These are phyloP conservation scores for Nixonia krombeini DNA, from an alignment of 1,140 invertebrate genomes.

Conservation along the genomic window DNA sequence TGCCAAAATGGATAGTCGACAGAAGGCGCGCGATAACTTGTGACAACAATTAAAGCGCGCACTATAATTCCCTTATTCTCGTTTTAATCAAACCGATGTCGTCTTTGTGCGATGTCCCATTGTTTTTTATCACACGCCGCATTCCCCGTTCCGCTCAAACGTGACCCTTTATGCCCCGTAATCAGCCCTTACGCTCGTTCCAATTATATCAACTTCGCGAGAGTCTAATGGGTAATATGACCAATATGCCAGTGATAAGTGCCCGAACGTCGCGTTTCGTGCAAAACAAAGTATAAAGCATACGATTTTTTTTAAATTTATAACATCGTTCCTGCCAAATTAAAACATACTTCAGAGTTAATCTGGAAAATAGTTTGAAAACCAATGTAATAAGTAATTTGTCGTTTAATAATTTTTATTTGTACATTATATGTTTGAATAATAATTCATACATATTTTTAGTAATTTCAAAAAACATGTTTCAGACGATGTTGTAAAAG, in stretches of 20 bases:
- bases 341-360: too few species aligned
- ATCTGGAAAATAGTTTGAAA: too few species aligned
- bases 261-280: too few species aligned
- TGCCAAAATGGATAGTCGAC: constrained; percentile 27
- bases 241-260: background rate
- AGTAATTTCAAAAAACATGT: too few species aligned
- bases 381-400: too few species aligned
- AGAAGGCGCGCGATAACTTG: constrained; percentile 51
- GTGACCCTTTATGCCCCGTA: constrained; percentile 50
- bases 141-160: constrained; percentile 45
- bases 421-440: too few species aligned
- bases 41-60: constrained; percentile 52
- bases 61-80: constrained; percentile 65
- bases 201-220: constrained; percentile 28
- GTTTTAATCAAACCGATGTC: constrained; percentile 61
- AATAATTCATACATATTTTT: too few species aligned
- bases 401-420: too few species aligned
- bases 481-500: too few species aligned
- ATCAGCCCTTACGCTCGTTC: constrained; percentile 61
- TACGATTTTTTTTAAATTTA: background rate
- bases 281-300: too few species aligned
- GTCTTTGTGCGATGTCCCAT: constrained; percentile 48
- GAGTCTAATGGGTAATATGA: background rate
- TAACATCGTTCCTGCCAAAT: too few species aligned
- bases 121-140: constrained; percentile 52